Evolutionary conservation across 2,113 vertebrate genomes (phyloP), one percentile per base, ranked within the genome.

Genomic region (Nothobranchius kuhntae): DNA sequence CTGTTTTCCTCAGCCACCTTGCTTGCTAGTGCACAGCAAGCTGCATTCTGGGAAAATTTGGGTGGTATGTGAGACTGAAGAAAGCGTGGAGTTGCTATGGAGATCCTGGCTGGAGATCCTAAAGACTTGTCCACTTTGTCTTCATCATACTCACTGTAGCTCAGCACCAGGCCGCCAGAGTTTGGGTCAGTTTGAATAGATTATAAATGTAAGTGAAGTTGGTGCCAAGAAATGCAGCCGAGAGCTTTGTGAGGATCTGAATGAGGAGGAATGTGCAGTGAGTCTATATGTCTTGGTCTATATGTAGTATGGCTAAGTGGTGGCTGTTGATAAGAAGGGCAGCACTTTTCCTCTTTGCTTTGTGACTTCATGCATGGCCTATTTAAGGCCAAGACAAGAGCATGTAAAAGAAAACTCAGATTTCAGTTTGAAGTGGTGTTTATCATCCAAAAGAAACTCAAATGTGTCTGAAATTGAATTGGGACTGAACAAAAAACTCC

Each of bases 11-110:
- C 46, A 13, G 42, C 52, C 50, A 50, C 61, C 55, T 51, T 63
- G 24, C 59, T 71, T 68, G 58, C 70, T 42, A 58, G 59, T 15
- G 68, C 61, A 76, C 60, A 54, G 59, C 7, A 30, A 46, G 56
- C 17, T 42, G 82, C 67, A 80, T 78, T 86, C 69, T 87, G 85
- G 69, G 82, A 86, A 83, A 73, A 72, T 68, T 50, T 64, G 51
- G 55, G 73, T 35, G n/a, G 59, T 65, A 54, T 52, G 75, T 77
- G 83, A 81, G 68, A 81, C 61, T 58, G 44, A 64, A 73, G 51
- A 75, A 68, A 48, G 66, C 67, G 44, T 61, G 42, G 59, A 51
- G 86, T 88, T 88, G 65, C 89, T 70, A 87, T 80, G 78, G 82
- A 68, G 84, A 81, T 65, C 56, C 51, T 36, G 61, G 63, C 62